These are phyloP conservation scores for Aethes cnicana DNA, from an alignment of 2,888 invertebrate species.

Conservation along the genomic window DNA sequence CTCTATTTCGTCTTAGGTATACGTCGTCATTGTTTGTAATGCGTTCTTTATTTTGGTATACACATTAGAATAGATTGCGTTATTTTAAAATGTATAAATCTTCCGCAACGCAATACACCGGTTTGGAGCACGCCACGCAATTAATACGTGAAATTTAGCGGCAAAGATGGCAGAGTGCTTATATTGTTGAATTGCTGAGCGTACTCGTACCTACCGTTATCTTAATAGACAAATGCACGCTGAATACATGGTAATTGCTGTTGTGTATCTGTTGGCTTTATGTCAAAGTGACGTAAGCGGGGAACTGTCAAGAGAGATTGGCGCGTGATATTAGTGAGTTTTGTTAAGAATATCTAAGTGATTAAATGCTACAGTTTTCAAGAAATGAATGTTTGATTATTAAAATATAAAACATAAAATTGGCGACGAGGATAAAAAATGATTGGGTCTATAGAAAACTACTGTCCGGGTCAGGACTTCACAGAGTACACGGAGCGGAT, in stretches of 20 bases:
- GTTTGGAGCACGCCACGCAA: slow-evolving; percentile 1
- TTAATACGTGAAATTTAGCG: background rate
- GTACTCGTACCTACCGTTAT: too few relatives aligned
- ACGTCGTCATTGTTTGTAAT: slow-evolving; percentile 19
- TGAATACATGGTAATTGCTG: too few relatives aligned
- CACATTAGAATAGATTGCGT: slow-evolving; percentile 26
- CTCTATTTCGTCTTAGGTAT: slow-evolving; percentile 3
- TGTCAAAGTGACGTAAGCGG: too few relatives aligned
- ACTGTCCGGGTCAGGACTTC: background rate
- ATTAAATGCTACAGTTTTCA: too few relatives aligned
- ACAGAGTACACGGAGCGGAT: background rate
- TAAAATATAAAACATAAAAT: too few relatives aligned
- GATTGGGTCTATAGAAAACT: background rate
- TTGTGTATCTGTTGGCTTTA: too few relatives aligned
- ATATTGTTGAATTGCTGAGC: too few relatives aligned
- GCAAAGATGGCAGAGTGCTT: background rate
- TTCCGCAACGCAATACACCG: slow-evolving; percentile 13
- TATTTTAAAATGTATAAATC: slow-evolving; percentile 21
- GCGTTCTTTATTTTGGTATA: slow-evolving; percentile 17
- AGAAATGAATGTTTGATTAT: too few relatives aligned
- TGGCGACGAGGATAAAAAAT: background rate
- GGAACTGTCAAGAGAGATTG: too few relatives aligned
- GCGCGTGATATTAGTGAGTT: too few relatives aligned
- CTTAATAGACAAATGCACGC: too few relatives aligned
- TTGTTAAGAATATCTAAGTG: too few relatives aligned